Base-by-base conservation (phyloP, 2,888 invertebrate species). In the Chelonus formosanus region DNA sequence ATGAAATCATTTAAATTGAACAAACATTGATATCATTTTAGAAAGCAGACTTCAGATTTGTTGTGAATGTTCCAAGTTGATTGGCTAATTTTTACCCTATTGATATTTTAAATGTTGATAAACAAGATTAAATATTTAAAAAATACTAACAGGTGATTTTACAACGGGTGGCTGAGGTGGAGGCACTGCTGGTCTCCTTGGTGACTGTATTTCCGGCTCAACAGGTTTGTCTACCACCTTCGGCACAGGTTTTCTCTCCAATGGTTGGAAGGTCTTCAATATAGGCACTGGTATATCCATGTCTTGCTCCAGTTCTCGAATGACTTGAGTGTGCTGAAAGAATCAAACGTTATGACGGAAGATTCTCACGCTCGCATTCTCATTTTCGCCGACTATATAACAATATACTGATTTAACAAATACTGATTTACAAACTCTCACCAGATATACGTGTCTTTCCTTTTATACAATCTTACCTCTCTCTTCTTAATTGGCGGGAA, bases 141-240 rank as follows among this genome's bases (percentile, higher is more conserved):
- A 47, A 31, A 52, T 36, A 76, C 82, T 75, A 71, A 84, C 84
- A 10, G 84, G 81, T 67, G 81, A 78, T 73, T 85, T 85, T 43
- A 78, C 67, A 50, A 83, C 78, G 8, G 82, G 82, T 43, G 85
- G 85, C 43, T 85, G 85, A 4, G 85, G 85, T 45, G 85, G 85
- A 48, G 84, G 85, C 5, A 81, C 83, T n/a, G 80, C 82, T 55
- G 85, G 82, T 67, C 85, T 76, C 64, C 84, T 78, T 2, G 84
- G 83, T 36, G 80, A 80, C 55, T 83, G 83, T 64, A 84, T 79
- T 76, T 84, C 83, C 69, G 80, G 77, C 70, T 84, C 84, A 36
- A 83, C 78, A 43, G 83, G 79, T 72, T 83, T 84, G 65, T 84
- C 83, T 58, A 73, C 68, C 57, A 82, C 76, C 70, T 77, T 74